Evolutionary conservation across 2,113 vertebrate species (phyloP), one percentile per base, ranked within the genome.

Genomic region (Onychostoma macrolepis): DNA sequence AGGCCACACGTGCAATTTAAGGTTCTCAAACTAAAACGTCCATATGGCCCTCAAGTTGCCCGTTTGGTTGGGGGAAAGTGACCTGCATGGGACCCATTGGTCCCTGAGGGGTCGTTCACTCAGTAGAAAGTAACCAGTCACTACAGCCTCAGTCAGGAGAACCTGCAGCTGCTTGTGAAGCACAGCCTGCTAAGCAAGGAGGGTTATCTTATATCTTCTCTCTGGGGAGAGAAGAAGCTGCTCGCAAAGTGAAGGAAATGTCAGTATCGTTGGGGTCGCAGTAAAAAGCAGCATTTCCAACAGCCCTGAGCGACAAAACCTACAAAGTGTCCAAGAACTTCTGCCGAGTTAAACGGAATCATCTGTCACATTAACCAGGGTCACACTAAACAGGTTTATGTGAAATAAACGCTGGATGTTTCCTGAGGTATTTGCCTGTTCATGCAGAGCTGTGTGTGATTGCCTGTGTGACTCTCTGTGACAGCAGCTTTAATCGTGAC

Each of bases 381-480:
- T 92, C 92, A 93, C 92, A 88, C 88, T 91, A 91, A 93, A 94
- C 85, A 88, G 93, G 92, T 93, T 95, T 94, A 94, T 86, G 89
- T 90, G 90, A 90, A 93, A 91, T 91, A 92, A 93, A 94, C 86
- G 89, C 89, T 89, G 88, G 90, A 91, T 71, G 78, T 91, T 91
- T 93, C 93, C 88, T 38, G 88, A 87, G 93, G 90, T 93, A 78
- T 83, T 28, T 45, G 4, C 80, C 88, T 87, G 90, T 90, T 87
- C 26, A 87, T 15, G 86, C 21, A 30, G 89, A 30, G 75, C 77
- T 67, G 84, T 53, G 81, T 89, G 17, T 90, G 91, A 80, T 90
- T 90, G 88, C 89, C 86, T 88, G 79, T 10, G 21, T 56, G 84
- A 85, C 87, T 87, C 87, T 89, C 53, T 80, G 43, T 89, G 90